Evolutionary conservation across 1,140 invertebrate species (phyloP).

Genomic region (Lasioglossum baleicum): DNA sequence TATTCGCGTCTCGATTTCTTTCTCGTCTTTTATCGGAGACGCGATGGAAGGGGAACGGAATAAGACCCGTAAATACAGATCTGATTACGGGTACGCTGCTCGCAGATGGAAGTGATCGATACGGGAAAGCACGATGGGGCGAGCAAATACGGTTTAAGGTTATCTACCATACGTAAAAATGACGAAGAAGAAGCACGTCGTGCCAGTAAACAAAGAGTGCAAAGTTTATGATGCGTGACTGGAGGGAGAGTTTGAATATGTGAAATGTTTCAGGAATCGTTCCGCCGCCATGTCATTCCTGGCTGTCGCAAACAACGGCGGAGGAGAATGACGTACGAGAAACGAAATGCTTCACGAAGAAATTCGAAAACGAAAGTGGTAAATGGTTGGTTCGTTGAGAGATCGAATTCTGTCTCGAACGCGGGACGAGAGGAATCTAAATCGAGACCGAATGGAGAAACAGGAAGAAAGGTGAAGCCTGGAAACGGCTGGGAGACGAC

Average conservation of each 20-base stretch:
- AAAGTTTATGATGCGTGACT: constrained; percentile 18
- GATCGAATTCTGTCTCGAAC: not conserved
- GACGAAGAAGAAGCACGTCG: not conserved
- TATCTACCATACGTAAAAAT: constrained; percentile 27
- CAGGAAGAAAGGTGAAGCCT: constrained; percentile 27
- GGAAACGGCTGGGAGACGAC: constrained; percentile 18
- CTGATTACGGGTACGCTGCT: not conserved
- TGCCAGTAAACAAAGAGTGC: constrained; percentile 20
- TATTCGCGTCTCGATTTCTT: not conserved
- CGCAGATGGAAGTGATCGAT: not conserved
- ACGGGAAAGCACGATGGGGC: not conserved
- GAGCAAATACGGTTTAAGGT: constrained; percentile 18
- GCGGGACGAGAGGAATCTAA: not conserved
- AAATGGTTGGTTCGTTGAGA: not conserved
- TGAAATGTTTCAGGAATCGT: not conserved
- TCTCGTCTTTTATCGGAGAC: not conserved
- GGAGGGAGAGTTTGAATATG: not conserved
- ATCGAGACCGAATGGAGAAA: constrained; percentile 28
- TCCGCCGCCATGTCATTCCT: not conserved
- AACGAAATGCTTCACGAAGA: not conserved
- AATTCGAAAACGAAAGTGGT: not conserved
- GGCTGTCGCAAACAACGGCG: not conserved
- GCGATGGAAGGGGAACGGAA: not conserved
- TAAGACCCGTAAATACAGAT: not conserved
- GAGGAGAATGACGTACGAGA: too few species aligned